A percentile compares a stretch with the other conserved stretches of the same genome.
Evolutionary conservation across 2,888 invertebrate genomes (phyloP).

Genomic region (Ferdinandea cuprea): DNA sequence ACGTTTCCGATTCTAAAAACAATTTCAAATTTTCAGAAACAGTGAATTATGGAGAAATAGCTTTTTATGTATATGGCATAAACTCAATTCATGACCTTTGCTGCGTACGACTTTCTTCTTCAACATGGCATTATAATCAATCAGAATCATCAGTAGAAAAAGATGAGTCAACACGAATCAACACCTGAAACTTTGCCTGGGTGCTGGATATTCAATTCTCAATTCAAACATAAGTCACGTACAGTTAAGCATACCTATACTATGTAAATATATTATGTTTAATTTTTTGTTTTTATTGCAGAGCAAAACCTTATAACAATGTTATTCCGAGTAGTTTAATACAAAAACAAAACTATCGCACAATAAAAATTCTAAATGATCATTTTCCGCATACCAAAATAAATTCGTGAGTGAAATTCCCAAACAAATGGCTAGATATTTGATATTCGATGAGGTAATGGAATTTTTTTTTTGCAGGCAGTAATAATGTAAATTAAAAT

Average conservation of each 20-base stretch:
- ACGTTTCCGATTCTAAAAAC: no score
- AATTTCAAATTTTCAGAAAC: no score
- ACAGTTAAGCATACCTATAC: not conserved
- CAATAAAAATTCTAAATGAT: not conserved
- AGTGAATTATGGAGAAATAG: no score
- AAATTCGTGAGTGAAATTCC: not conserved
- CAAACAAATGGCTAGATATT: not conserved
- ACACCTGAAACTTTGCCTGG: not conserved
- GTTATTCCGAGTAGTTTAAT: not conserved
- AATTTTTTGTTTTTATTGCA: no score
- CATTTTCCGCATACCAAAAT: slow-evolving; percentile 2
- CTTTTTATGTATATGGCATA: no score
- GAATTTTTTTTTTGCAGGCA: no score
- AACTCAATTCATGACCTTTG: no score
- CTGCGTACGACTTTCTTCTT: not conserved
- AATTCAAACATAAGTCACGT: slow-evolving; percentile 13
- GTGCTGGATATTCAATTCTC: not conserved
- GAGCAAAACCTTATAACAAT: no score
- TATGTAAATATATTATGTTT: no score
- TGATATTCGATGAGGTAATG: not conserved
- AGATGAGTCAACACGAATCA: slow-evolving; percentile 1
- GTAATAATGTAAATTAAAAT: no score
- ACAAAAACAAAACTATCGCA: no score
- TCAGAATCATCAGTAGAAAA: not conserved
- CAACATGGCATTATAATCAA: not conserved